phyloP scores from a whole-genome alignment of 2,888 invertebrate species.

The Sympetrum striolatum region DNA sequence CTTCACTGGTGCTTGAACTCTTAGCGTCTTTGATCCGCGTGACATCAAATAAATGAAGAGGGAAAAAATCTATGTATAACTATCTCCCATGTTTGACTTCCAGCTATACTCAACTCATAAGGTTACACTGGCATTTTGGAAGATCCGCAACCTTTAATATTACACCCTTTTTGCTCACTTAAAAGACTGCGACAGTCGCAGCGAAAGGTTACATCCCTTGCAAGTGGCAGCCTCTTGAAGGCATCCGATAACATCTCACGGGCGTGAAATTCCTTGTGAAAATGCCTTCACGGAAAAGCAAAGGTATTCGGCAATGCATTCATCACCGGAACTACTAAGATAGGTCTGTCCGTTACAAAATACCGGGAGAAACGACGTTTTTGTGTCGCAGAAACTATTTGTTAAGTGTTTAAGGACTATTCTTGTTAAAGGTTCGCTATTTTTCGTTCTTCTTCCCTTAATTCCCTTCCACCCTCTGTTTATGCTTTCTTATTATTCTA shows the following conservation, averaged over 20 bases:
- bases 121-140: constrained; percentile 6
- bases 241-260: neutral
- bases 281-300: neutral
- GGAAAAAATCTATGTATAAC: neutral
- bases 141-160: constrained; percentile 4
- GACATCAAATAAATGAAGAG: neutral
- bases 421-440: no score
- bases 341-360: neutral
- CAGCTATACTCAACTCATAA: neutral
- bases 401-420: no score
- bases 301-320: neutral
- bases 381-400: no score
- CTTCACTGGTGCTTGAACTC: neutral
- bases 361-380: neutral
- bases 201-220: neutral
- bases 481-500: no score
- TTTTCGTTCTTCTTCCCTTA: no score
- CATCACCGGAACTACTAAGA: neutral
- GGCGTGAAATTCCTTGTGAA: neutral
- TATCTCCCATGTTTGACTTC: neutral
- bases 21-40: neutral
- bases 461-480: no score
- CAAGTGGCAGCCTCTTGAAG: neutral
- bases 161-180: neutral
- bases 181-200: neutral